A percentile compares a stretch with the other conserved stretches of the same genome.
Conservation (phyloP, 2,888 invertebrate genomes). For the Metellina segmentata region DNA sequence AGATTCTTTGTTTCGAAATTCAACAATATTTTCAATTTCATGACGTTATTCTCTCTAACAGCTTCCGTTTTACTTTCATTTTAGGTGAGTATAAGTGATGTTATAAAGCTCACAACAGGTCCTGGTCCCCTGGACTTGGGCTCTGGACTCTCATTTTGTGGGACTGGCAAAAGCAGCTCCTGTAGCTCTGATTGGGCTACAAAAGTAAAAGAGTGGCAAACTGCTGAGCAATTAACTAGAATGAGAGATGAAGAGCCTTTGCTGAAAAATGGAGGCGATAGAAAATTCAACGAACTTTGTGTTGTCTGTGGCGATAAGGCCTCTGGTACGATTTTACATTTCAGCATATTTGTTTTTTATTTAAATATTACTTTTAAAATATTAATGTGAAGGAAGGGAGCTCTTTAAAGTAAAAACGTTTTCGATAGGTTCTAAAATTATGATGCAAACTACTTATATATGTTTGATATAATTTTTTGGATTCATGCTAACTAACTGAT, state of each 20-base stretch:
- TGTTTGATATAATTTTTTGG: too few relatives aligned
- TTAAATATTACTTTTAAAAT: not conserved
- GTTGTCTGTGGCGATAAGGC: conserved; percentile 98
- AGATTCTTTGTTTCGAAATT: too few relatives aligned
- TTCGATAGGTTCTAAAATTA: too few relatives aligned
- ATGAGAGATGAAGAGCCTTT: conserved; percentile 76
- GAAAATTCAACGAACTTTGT: conserved; percentile 86
- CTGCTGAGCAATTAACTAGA: conserved; percentile 77
- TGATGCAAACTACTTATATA: too few relatives aligned
- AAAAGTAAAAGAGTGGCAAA: conserved; percentile 76
- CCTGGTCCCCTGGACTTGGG: conserved; percentile 63
- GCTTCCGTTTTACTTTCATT: not conserved
- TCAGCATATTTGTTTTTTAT: not conserved
- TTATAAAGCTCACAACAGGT: conserved; percentile 53
- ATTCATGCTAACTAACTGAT: too few relatives aligned
- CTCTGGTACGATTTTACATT: conserved; percentile 84
- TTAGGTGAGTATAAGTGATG: conserved; percentile 72
- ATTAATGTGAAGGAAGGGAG: too few relatives aligned
- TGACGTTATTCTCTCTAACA: not conserved
- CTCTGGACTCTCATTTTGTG: conserved; percentile 50
- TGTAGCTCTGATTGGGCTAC: conserved; percentile 75
- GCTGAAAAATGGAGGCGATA: conserved; percentile 70
- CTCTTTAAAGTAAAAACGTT: too few relatives aligned
- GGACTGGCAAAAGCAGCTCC: conserved; percentile 44
- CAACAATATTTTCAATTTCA: too few relatives aligned